Percentiles rank a stretch among this genome's conserved stretches.
phyloP scores from a whole-genome alignment of 2,888 invertebrate genomes.

The Torymus aiolomorphi region DNA sequence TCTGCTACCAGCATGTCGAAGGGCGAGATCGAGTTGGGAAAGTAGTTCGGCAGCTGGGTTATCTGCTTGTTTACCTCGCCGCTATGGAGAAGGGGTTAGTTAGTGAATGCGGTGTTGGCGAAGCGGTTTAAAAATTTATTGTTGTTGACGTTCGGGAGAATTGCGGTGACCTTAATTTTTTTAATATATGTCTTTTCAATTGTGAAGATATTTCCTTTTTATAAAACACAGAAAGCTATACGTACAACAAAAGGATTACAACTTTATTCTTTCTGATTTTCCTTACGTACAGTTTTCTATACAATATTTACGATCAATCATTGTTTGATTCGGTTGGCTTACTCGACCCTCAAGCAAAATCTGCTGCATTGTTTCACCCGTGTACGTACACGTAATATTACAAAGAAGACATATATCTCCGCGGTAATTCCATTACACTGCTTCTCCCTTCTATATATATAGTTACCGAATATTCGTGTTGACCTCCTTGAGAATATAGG shows the following conservation, averaged over 20 bases:
- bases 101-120: too few relatives aligned
- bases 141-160: too few relatives aligned
- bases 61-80: slow-evolving; percentile 86
- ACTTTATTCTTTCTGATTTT: too few relatives aligned
- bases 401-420: too few relatives aligned
- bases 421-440: too few relatives aligned
- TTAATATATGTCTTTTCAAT: neutral
- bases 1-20: slow-evolving; percentile 89
- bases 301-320: neutral
- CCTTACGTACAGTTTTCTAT: neutral
- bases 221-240: neutral
- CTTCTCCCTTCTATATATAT: too few relatives aligned
- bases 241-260: too few relatives aligned
- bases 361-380: too few relatives aligned
- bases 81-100: slow-evolving; percentile 69
- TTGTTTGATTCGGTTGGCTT: neutral
- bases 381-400: too few relatives aligned
- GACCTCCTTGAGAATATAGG: slow-evolving; percentile 86
- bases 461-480: slow-evolving; percentile 81
- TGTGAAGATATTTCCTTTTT: neutral
- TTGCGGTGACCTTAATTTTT: too few relatives aligned
- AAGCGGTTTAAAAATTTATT: too few relatives aligned
- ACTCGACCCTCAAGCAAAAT: neutral
- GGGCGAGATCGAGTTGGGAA: slow-evolving; percentile 91
- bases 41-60: slow-evolving; percentile 76